Evolutionary conservation across 2,888 invertebrate genomes (phyloP).

Genomic region (Melinopterus prodromus): DNA sequence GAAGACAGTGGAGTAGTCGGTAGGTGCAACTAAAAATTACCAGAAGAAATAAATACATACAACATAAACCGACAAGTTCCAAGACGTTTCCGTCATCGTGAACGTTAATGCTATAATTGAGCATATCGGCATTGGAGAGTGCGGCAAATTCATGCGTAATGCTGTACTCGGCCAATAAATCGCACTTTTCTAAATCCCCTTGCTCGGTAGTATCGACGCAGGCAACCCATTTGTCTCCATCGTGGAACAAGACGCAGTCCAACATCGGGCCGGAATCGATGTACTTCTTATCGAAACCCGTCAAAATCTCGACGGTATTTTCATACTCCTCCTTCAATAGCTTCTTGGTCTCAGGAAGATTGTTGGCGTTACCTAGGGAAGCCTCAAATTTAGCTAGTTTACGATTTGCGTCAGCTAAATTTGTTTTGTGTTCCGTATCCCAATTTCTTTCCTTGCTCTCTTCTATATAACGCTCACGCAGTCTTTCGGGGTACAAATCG

Average conservation of each 20-base stretch:
- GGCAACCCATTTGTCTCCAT: conserved; percentile 90
- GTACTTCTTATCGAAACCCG: conserved; percentile 86
- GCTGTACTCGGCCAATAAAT: conserved; percentile 83
- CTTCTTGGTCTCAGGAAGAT: conserved; percentile 73
- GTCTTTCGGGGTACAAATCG: conserved; percentile 85
- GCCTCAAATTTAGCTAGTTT: conserved; percentile 79
- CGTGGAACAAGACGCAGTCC: conserved; percentile 93
- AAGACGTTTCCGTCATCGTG: conserved; percentile 89
- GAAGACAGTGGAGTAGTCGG: not conserved
- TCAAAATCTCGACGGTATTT: conserved; percentile 83
- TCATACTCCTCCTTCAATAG: conserved; percentile 89
- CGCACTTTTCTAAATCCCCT: conserved; percentile 82
- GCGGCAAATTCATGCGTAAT: conserved; percentile 80
- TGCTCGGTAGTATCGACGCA: conserved; percentile 84
- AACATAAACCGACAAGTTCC: conserved; percentile 94
- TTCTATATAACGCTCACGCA: conserved; percentile 82
- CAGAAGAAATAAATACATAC: conserved; percentile 65
- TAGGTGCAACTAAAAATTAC: not conserved
- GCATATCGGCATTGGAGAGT: conserved; percentile 79
- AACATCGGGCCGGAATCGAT: conserved; percentile 87
- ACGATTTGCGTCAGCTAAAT: conserved; percentile 80
- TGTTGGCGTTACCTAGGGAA: conserved; percentile 41
- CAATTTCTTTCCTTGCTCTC: conserved; percentile 80
- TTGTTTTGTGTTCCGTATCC: conserved; percentile 84
- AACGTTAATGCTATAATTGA: conserved; percentile 92